Base-by-base conservation (phyloP, 2,113 vertebrate species). In the Callopanchax toddi region DNA sequence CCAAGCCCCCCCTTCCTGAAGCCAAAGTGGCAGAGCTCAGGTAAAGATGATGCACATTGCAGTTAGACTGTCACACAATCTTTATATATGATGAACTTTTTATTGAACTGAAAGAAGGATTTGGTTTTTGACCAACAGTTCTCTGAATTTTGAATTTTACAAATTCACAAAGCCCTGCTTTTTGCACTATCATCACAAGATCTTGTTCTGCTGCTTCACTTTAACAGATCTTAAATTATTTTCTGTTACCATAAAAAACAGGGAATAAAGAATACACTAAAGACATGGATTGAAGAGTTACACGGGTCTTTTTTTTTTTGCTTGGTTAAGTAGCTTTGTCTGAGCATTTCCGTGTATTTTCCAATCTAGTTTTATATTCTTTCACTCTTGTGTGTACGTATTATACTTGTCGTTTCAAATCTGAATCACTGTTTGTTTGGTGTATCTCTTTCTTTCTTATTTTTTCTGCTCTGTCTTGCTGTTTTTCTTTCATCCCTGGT, bases 1-100 rank as follows among this genome's bases (percentile, higher is more conserved):
- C 97, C 37, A 99, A 99, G 42, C 97, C 97, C 16, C 97, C 97
- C 1, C 91, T 99, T 60, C 97, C 97, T 20, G 96, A 96, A 75
- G 94, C 95, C 42, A 95, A 97, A 64, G 93, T 98, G 79, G 93
- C 95, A 16, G 97, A 98, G 71, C 96, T 97, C 83, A 97, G 96
- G 97, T 93, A 74, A 88, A 82, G 11, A 48, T 5, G 1, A 32
- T 11, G 16, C 1, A 26, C 55, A 6, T 6, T 22, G 9, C 13
- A 8, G 11, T 11, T 37, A 11, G 5, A 25, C 21, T 40, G 11
- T 44, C 59, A 6, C 8, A 13, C n/a, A n/a, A n/a, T n/a, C n/a
- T n/a, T n/a, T n/a, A n/a, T n/a, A n/a, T n/a, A n/a, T n/a, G n/a
- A n/a, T n/a, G n/a, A n/a, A n/a, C n/a, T n/a, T n/a, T n/a, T n/a